phyloP scores from a whole-genome alignment of 2,113 vertebrate species.

The Motacilla alba region DNA sequence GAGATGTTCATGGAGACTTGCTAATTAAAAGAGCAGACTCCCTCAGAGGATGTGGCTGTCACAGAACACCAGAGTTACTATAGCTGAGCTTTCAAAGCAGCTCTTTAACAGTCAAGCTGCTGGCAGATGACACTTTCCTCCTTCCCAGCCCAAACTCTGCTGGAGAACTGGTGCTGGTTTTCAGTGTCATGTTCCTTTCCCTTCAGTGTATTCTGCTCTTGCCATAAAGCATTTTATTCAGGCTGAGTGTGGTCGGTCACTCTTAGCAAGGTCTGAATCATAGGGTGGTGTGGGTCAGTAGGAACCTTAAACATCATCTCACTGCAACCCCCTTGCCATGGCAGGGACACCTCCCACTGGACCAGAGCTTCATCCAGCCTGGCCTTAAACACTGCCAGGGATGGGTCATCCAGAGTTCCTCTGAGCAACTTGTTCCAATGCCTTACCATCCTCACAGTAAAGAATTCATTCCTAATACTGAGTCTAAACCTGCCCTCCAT shows the following conservation, averaged over 20 bases:
- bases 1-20: neutral
- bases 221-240: neutral
- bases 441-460: neutral
- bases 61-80: neutral
- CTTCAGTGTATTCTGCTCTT: neutral
- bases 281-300: neutral
- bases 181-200: neutral
- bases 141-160: neutral
- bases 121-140: neutral
- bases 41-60: neutral
- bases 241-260: neutral
- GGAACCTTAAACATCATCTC: neutral
- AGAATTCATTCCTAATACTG: neutral
- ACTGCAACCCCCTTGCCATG: neutral
- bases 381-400: neutral
- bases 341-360: neutral
- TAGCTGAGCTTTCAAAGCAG: neutral
- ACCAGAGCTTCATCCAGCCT: neutral
- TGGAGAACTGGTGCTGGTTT: neutral
- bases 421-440: neutral
- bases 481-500: accelerated
- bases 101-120: neutral
- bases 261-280: neutral
- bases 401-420: neutral
- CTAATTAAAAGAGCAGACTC: neutral